Evolutionary conservation across 2,888 invertebrate genomes (phyloP), one percentile per base, ranked within the genome.

Genomic region (Ariolimax columbianus): DNA sequence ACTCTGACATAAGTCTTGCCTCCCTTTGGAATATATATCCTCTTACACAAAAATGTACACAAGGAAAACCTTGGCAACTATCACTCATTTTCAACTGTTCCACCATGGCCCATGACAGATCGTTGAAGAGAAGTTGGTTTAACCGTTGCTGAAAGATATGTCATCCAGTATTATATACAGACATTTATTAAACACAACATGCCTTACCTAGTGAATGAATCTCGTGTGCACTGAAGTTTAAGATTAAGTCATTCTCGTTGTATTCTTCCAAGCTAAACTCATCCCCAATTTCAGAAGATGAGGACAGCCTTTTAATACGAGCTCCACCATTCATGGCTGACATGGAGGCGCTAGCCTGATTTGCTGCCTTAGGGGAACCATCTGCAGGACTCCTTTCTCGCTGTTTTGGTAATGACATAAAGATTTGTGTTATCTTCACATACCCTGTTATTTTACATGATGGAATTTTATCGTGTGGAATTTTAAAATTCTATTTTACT

Each of bases 171-270:
- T 55, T 17, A 23, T 3, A 55, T 19, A 55, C 55, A 55, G 23
- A 55, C 19, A 55, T 19, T 55, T 17, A 55, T 23, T 11, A 30
- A 2, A 75, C 9, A n/a, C 77, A 70, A 33, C 91, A 91, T 33
- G 90, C 87, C 43, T 91, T 91, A 75, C 84, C 86, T 59, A 91
- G 85, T n/a, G 91, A 91, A 30, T 87, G 86, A 17, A 90, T 88
- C 63, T 90, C 91, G 43, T 88, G 90, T 17, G 86, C 81, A 30
- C 88, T 88, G 30, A 88, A 87, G 80, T 91, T 90, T 4, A 89
- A 70, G 73, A 89, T 88, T 19, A 83, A 86, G 38, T 89, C 89
- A 26, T 90, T 89, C 63, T 85, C 85, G 33, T 70, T 81, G 17
- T 6, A 9, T 38, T 88, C 88, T 0, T 87, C 83, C 36, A 40